These are phyloP conservation scores for Tauraco hartlaubi DNA, from an alignment of 2,797 vertebrate species.

Conservation along the genomic window DNA sequence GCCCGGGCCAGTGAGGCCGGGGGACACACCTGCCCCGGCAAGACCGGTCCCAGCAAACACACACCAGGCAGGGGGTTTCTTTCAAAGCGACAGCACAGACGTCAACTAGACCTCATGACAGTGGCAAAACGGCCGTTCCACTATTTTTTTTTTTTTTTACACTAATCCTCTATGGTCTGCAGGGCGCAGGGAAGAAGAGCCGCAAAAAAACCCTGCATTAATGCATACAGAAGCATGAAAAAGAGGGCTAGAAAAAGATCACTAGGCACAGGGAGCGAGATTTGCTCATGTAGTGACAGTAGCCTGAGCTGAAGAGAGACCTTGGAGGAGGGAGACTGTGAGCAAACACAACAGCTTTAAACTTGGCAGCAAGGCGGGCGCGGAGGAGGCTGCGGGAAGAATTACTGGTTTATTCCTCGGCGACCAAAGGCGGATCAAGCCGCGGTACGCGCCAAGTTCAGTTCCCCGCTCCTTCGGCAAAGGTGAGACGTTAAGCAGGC, in stretches of 20 bases:
- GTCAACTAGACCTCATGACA: rapidly evolving
- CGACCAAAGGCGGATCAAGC: background rate
- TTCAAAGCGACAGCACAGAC: background rate
- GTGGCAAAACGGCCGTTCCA: background rate
- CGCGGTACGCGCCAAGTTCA: rapidly evolving
- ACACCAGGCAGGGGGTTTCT: background rate
- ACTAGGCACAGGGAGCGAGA: rapidly evolving
- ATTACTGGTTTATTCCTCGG: background rate
- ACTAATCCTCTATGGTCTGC: background rate
- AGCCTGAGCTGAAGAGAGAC: background rate
- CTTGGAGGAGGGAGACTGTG: background rate
- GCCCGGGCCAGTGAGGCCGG: background rate
- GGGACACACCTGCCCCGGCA: background rate
- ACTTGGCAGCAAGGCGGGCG: background rate
- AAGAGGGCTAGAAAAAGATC: background rate
- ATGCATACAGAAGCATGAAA: rapidly evolving
- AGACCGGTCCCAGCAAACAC: background rate
- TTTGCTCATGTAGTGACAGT: background rate
- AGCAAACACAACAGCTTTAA: background rate
- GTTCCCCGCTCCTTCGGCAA: background rate
- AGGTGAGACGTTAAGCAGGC: background rate
- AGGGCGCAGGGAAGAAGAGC: background rate
- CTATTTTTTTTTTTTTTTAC: background rate
- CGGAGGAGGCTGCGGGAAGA: background rate
- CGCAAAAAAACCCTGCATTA: background rate